Percentiles rank a stretch among this genome's conserved stretches.
These are phyloP conservation scores for Drosophila orosa DNA, from an alignment of 1,140 invertebrate species.

Conservation along the genomic window DNA sequence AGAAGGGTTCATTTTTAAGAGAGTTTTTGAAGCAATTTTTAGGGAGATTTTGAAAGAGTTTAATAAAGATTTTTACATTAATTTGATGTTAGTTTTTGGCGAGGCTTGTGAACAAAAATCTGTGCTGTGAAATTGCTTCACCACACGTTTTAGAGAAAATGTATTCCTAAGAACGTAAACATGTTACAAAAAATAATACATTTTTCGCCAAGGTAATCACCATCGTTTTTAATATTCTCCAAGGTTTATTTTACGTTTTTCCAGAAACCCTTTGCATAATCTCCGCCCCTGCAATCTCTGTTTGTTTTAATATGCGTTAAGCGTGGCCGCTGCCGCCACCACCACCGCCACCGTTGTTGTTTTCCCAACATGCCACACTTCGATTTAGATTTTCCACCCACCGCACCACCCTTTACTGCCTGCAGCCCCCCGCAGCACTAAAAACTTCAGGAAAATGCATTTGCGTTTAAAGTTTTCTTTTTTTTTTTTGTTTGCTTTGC, in stretches of 20 bases:
- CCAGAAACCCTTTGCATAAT: neutral
- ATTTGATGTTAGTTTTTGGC: too few species aligned
- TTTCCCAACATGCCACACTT: constrained; percentile 55
- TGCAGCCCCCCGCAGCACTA: constrained; percentile 24
- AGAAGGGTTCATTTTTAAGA: too few species aligned
- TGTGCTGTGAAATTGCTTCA: too few species aligned
- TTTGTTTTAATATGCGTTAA: constrained; percentile 76
- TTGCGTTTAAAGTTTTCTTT: constrained; percentile 56
- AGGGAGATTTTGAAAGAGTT: neutral
- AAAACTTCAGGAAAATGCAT: constrained; percentile 63
- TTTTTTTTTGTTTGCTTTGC: constrained; percentile 40
- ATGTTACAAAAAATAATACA: neutral
- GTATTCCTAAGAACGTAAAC: neutral
- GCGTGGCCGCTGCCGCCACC: constrained; percentile 30
- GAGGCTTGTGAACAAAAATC: too few species aligned
- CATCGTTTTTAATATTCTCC: neutral
- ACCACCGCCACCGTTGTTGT: constrained; percentile 41
- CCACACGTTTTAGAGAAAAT: neutral
- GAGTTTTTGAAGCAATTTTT: neutral
- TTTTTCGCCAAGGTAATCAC: neutral
- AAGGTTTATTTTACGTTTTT: neutral
- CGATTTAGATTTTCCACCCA: constrained; percentile 34
- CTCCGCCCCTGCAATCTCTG: constrained; percentile 13
- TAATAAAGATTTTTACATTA: too few species aligned
- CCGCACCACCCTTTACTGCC: neutral